phyloP scores from a whole-genome alignment of 1,140 invertebrate genomes.

The Polypedilum pembai region DNA sequence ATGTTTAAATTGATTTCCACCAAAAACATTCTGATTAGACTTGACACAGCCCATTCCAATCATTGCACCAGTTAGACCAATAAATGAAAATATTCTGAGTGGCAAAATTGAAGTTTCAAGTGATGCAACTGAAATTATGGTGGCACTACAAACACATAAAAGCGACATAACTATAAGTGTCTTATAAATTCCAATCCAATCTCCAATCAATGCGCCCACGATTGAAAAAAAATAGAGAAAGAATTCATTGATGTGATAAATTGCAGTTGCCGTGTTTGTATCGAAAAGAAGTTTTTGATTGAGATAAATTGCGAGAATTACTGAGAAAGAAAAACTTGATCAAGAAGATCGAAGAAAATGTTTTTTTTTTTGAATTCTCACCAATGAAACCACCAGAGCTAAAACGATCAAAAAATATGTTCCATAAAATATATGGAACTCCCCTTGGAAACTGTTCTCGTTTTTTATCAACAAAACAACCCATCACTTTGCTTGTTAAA shows the following conservation, averaged over 20 bases:
- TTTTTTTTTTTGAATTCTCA: background rate
- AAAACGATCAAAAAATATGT: background rate
- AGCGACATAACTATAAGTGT: background rate
- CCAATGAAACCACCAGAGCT: no score
- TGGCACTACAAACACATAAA: background rate
- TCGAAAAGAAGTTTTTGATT: background rate
- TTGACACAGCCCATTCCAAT: background rate
- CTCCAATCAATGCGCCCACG: background rate
- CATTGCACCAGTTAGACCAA: background rate
- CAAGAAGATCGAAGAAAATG: no score
- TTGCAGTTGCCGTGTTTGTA: background rate
- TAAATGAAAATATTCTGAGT: background rate
- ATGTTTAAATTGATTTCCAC: background rate
- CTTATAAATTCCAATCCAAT: background rate
- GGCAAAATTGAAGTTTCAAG: background rate
- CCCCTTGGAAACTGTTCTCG: background rate
- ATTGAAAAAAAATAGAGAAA: background rate
- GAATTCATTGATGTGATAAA: conserved; percentile 18
- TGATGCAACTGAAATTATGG: background rate
- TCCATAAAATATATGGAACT: background rate
- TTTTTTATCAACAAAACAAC: no score
- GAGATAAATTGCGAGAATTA: background rate
- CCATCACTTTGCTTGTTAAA: no score
- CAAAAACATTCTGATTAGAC: background rate
- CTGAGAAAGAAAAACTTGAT: background rate